Evolutionary conservation across 1,140 invertebrate species (phyloP).

Genomic region (Drosophila lini): DNA sequence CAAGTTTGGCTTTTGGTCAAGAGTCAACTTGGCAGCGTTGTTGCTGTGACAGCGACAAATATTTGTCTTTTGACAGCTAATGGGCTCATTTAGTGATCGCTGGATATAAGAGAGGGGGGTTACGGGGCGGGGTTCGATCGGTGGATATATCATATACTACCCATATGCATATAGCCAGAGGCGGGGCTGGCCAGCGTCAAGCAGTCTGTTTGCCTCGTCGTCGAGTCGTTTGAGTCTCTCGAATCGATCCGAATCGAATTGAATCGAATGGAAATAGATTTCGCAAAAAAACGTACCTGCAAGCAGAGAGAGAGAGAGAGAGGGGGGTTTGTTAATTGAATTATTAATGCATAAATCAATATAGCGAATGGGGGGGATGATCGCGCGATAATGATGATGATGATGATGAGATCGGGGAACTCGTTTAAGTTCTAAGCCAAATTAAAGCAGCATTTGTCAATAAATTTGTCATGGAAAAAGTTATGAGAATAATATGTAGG

Average conservation of each 20-base stretch:
- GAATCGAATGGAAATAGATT: constrained; percentile 25
- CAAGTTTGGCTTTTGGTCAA: constrained; percentile 75
- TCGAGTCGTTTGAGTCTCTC: background rate
- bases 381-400: constrained; percentile 5
- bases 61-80: constrained; percentile 80
- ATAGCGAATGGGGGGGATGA: constrained; percentile 36
- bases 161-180: constrained; percentile 15
- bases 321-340: constrained; percentile 60
- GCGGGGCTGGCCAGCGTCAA: constrained; percentile 57
- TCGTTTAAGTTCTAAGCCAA: constrained; percentile 28
- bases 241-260: constrained; percentile 6
- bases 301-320: constrained; percentile 20
- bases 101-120: constrained; percentile 4
- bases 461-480: constrained; percentile 3
- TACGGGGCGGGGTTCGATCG: background rate
- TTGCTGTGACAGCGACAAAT: constrained; percentile 69
- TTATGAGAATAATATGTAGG: background rate
- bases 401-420: constrained; percentile 32
- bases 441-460: constrained; percentile 3
- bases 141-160: constrained; percentile 2
- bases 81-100: constrained; percentile 71
- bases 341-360: constrained; percentile 75
- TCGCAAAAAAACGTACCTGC: constrained; percentile 59
- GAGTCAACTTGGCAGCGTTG: constrained; percentile 27
- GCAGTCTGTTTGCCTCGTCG: constrained; percentile 39